These are phyloP conservation scores for Chrysolina haemoptera DNA, from an alignment of 2,888 invertebrate genomes.

Conservation along the genomic window DNA sequence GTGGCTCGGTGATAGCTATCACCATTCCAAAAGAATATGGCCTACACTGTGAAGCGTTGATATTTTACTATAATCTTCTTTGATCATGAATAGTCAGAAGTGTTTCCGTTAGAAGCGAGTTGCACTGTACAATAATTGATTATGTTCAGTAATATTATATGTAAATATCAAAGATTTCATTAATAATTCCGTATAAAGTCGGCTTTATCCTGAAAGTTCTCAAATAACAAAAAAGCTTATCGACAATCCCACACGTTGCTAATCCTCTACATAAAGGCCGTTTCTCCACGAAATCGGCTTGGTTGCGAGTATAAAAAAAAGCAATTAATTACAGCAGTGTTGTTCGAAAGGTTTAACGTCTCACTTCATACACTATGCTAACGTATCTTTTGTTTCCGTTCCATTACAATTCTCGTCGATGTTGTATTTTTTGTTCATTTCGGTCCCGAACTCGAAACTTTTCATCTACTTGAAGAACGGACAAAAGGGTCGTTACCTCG, in stretches of 20 bases:
- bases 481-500: neutral
- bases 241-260: constrained; percentile 11
- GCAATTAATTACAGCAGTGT: constrained; percentile 15
- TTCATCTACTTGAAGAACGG: neutral
- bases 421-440: neutral
- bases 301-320: neutral
- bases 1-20: no score
- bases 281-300: neutral
- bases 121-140: no score
- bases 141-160: no score
- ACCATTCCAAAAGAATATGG: no score
- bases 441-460: neutral
- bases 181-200: neutral
- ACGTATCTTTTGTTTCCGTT: neutral
- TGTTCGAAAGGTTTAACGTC: constrained; percentile 8
- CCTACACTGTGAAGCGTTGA: no score
- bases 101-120: no score
- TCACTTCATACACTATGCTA: neutral
- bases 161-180: neutral
- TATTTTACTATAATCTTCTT: no score
- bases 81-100: no score
- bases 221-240: constrained; percentile 6
- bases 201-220: neutral
- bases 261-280: constrained; percentile 5
- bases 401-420: neutral